Evolutionary conservation across 2,888 invertebrate species (phyloP), one percentile per base, ranked within the genome.

Genomic region (Apamea crenata): DNA sequence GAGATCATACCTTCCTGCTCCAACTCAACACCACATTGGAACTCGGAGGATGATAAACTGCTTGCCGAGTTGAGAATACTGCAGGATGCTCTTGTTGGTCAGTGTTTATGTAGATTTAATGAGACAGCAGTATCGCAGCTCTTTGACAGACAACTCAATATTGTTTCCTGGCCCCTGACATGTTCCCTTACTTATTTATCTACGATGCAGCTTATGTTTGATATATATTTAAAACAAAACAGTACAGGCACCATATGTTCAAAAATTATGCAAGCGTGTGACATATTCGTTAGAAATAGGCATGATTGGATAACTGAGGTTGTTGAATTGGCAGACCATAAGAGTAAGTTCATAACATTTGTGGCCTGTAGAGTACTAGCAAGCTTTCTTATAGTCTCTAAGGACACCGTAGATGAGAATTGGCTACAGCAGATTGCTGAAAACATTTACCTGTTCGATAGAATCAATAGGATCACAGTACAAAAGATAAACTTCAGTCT

Each of bases 271-370:
- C 98, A 98, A 89, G 98, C 98, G 36, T 98, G 98, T 94, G 98
- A 98, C 91, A 98, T 98, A 77, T 97, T 99, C 74, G 98, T 98
- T 86, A 97, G 98, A 77, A 98, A 98, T 93, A 98, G 98, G 93
- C 98, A 98, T 92, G 98, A 98, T 90, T 97, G 99, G 93, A 98
- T 99, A 84, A 98, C 98, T 89, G 98, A 99, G 95, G 98, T 99
- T 77, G 98, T 99, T 76, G 98, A 98, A 85, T 96, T 99, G 87
- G 98, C 98, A 25, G 98, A 98, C 90, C 98, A 98, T 90, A 97
- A 98, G 82, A 98, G 98, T 96, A 98, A 98, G 91, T 99, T 98
- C 93, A 97, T 99, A 80, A 98, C 98, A 91, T 98, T 98, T 95
- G 97, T 98, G 83, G 98, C 98, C 18, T 98, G 98, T 87, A 97